phyloP scores from a whole-genome alignment of 1,140 invertebrate species.

The Micrasema minimum region DNA sequence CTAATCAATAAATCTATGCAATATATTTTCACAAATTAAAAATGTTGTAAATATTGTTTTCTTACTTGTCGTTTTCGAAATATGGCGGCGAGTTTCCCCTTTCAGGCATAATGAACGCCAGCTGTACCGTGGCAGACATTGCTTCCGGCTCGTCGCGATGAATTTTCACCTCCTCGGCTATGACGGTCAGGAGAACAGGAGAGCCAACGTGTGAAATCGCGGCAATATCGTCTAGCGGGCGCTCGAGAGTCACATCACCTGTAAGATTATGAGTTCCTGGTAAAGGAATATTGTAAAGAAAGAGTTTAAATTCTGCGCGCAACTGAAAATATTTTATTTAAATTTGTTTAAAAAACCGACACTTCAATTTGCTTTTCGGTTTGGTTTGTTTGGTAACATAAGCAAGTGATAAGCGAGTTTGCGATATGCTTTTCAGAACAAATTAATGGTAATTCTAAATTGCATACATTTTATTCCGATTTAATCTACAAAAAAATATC shows the following conservation, averaged over 20 bases:
- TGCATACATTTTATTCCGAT: too few relatives aligned
- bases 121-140: conserved; percentile 79
- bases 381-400: too few relatives aligned
- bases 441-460: too few relatives aligned
- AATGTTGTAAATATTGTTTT: conserved; percentile 48
- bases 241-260: conserved; percentile 81
- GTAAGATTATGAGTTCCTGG: conserved; percentile 51
- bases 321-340: too few relatives aligned
- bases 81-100: conserved; percentile 79
- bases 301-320: conserved; percentile 15
- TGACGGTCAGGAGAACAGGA: conserved; percentile 82
- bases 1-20: background rate
- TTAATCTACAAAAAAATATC: too few relatives aligned
- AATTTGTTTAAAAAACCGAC: too few relatives aligned
- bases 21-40: background rate
- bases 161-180: conserved; percentile 84
- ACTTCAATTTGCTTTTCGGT: too few relatives aligned
- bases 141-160: conserved; percentile 77
- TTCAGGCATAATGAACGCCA: conserved; percentile 82
- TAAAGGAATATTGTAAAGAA: conserved; percentile 27
- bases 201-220: conserved; percentile 80
- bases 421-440: too few relatives aligned
- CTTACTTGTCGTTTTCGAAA: conserved; percentile 81
- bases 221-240: conserved; percentile 79
- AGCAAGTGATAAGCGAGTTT: too few relatives aligned